Conservation (phyloP, 2,113 vertebrate species). For the Tautogolabrus adspersus region DNA sequence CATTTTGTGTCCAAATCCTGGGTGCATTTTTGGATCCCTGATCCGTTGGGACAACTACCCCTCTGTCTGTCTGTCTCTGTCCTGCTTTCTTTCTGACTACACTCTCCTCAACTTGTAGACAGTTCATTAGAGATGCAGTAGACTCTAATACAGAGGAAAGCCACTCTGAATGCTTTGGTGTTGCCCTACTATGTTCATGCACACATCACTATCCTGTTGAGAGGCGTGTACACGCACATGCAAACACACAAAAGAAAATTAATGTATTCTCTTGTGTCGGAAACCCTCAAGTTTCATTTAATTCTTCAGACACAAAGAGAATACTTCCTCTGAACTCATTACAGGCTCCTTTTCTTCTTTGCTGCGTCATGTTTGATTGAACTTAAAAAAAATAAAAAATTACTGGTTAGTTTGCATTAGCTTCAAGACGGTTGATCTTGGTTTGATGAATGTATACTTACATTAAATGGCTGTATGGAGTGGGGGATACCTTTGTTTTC, state of each 20-base stretch:
- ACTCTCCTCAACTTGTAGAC: slow-evolving; percentile 25
- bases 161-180: slow-evolving; percentile 26
- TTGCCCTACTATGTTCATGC: neutral
- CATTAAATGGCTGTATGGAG: too few relatives aligned
- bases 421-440: neutral
- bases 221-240: too few relatives aligned
- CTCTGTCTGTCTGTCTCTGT: neutral
- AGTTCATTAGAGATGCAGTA: slow-evolving; percentile 39
- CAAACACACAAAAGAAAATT: neutral
- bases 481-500: too few relatives aligned
- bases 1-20: slow-evolving; percentile 22
- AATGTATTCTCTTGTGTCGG: neutral
- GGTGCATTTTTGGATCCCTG: slow-evolving; percentile 11
- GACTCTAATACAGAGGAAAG: slow-evolving; percentile 23
- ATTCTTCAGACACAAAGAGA: neutral
- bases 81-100: slow-evolving; percentile 4
- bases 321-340: slow-evolving; percentile 10
- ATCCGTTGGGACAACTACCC: slow-evolving; percentile 12
- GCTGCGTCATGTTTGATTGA: slow-evolving; percentile 24
- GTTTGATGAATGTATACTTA: neutral
- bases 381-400: too few relatives aligned
- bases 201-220: neutral
- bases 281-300: neutral
- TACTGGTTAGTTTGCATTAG: neutral
- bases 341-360: neutral